phyloP scores from a whole-genome alignment of 2,888 invertebrate species.

The Phyllotreta striolata region DNA sequence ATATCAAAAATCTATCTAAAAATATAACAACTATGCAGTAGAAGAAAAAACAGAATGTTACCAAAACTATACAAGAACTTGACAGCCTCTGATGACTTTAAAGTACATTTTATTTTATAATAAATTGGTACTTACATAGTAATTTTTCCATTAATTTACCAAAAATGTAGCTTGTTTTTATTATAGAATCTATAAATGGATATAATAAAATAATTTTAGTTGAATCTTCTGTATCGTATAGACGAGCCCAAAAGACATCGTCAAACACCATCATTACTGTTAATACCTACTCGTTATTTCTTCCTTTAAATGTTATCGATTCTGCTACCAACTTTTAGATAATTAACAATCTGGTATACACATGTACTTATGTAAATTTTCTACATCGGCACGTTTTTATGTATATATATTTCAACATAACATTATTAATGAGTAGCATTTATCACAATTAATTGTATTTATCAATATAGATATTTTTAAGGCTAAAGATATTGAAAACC shows the following conservation, averaged over 20 bases:
- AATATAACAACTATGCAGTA: no score
- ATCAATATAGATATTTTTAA: constrained; percentile 12
- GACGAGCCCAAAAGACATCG: neutral
- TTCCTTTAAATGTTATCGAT: constrained; percentile 18
- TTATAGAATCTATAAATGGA: no score
- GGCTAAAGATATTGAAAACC: neutral
- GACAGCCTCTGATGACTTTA: no score
- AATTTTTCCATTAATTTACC: no score
- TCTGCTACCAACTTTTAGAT: constrained; percentile 13
- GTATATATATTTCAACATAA: constrained; percentile 9
- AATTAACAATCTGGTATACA: constrained; percentile 20
- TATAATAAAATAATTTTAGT: no score
- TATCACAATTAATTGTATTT: constrained; percentile 27
- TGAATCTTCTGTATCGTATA: no score
- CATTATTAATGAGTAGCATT: constrained; percentile 25
- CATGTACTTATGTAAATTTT: constrained; percentile 21
- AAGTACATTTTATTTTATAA: no score
- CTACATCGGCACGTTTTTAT: constrained; percentile 13
- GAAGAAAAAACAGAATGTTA: no score
- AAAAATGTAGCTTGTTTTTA: no score
- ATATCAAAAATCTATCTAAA: no score
- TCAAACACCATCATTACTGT: constrained; percentile 3
- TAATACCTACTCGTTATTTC: neutral
- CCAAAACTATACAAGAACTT: no score
- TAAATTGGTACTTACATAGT: no score